These are phyloP conservation scores for Campylomormyrus numenius DNA, from an alignment of 2,113 vertebrate species.

Conservation along the genomic window DNA sequence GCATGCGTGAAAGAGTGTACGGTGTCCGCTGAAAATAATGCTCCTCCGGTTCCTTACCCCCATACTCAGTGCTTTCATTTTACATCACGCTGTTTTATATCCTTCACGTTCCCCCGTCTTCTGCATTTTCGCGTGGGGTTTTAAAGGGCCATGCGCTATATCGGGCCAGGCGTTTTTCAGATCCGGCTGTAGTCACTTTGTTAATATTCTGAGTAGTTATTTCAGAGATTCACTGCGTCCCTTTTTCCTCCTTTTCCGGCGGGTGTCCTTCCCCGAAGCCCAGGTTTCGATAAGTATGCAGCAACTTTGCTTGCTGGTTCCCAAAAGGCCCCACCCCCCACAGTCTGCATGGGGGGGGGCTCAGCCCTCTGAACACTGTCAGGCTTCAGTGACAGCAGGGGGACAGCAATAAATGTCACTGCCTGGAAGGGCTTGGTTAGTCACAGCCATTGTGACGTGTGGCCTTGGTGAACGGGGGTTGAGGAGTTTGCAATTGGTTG, in stretches of 20 bases:
- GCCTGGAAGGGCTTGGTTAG: not conserved
- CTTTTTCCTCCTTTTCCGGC: not conserved
- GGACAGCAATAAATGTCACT: not conserved
- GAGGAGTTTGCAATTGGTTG: not conserved
- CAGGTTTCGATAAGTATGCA: not conserved
- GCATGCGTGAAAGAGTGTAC: not conserved
- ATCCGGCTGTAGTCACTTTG: not conserved
- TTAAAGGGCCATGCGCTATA: not conserved
- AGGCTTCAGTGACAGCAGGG: not conserved
- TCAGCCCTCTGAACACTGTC: not conserved
- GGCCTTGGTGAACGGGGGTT: not conserved
- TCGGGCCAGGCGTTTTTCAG: not conserved
- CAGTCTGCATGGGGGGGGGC: not conserved
- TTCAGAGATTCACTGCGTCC: not conserved
- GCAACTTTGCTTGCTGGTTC: not conserved
- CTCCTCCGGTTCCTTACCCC: not conserved
- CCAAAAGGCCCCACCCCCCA: not conserved
- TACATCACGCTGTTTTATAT: not conserved
- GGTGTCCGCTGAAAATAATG: not conserved
- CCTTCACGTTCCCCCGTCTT: not conserved
- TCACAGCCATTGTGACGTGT: not conserved
- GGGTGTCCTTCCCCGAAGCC: not conserved
- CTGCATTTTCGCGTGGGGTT: not conserved
- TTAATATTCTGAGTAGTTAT: not conserved
- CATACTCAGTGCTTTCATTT: not conserved